phyloP scores from a whole-genome alignment of 2,888 invertebrate species.

The Limnephilus lunatus region DNA sequence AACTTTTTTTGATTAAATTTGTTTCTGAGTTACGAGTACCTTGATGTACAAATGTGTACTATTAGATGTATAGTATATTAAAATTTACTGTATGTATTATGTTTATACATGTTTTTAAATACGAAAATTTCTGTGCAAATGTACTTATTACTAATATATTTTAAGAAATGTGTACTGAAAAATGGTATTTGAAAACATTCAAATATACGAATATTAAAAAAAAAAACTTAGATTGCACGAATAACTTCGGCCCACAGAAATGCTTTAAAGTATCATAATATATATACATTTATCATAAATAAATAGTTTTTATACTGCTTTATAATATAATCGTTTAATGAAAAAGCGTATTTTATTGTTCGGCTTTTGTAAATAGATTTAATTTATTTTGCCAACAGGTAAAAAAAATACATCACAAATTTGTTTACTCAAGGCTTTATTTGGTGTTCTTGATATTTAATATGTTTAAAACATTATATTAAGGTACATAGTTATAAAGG shows the following conservation, averaged over 20 bases:
- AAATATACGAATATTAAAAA: background rate
- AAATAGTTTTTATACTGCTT: conserved; percentile 26
- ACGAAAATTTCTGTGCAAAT: background rate
- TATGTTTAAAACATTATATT: background rate
- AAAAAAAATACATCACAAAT: background rate
- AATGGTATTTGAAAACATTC: background rate
- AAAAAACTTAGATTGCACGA: conserved; percentile 19
- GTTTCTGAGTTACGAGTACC: background rate
- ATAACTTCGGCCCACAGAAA: conserved; percentile 37
- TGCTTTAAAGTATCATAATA: conserved; percentile 43
- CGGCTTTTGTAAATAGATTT: background rate
- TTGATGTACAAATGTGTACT: background rate
- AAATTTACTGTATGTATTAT: background rate
- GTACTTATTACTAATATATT: background rate
- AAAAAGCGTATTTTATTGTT: background rate
- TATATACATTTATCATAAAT: conserved; percentile 12
- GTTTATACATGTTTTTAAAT: background rate
- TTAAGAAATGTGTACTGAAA: conserved; percentile 12
- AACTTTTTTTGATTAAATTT: background rate
- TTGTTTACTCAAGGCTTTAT: background rate
- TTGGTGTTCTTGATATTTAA: background rate
- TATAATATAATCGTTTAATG: background rate
- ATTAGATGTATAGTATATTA: background rate
- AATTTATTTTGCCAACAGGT: background rate
- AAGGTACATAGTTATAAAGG: background rate